Conservation (phyloP, 2,113 vertebrate genomes). For the Gymnogyps californianus region DNA sequence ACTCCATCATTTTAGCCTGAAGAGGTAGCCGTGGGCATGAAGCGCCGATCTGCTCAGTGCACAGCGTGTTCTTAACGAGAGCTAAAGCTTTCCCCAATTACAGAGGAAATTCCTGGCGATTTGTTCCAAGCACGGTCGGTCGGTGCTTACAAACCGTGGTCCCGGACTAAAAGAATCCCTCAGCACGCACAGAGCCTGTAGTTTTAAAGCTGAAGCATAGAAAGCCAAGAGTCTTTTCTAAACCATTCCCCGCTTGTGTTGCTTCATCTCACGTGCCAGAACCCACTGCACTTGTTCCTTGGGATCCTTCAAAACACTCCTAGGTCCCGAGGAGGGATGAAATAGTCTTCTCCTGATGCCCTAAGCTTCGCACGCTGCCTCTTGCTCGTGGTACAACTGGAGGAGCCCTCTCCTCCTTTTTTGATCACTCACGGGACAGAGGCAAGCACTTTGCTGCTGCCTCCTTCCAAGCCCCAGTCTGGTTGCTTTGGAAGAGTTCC, state of each 20-base stretch:
- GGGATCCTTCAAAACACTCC: not conserved
- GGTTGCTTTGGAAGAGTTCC: not conserved
- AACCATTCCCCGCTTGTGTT: not conserved
- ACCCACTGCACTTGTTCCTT: not conserved
- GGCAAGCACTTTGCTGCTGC: not conserved
- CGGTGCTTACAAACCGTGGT: not conserved
- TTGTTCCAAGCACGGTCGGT: not conserved
- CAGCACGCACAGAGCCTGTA: not conserved
- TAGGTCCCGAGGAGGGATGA: not conserved
- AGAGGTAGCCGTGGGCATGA: not conserved
- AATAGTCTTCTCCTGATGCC: not conserved
- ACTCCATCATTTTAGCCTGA: not conserved
- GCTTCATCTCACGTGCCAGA: not conserved
- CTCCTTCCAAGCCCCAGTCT: not conserved
- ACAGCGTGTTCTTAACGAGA: not conserved
- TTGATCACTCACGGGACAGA: not conserved
- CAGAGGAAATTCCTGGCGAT: not conserved
- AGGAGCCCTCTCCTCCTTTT: not conserved
- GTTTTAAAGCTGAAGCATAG: not conserved
- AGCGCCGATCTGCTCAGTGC: rapidly evolving
- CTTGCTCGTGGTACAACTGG: not conserved
- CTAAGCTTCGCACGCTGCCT: not conserved
- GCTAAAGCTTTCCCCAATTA: not conserved
- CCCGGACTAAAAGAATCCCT: not conserved
- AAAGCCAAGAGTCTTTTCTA: not conserved